Evolutionary conservation across 1,140 invertebrate species (phyloP).

Genomic region (Musca domestica): DNA sequence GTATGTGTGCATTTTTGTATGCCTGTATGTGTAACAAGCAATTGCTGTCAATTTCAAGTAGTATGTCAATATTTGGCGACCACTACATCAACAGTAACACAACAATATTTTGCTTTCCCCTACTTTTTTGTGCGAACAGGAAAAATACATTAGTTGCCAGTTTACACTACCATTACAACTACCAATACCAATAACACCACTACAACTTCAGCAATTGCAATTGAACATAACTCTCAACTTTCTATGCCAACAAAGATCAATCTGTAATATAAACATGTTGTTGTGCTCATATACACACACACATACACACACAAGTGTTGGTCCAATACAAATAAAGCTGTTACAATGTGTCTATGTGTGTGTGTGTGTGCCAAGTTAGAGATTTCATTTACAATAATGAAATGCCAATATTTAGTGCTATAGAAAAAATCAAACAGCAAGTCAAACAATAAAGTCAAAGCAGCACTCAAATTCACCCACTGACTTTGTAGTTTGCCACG

Average conservation of each 20-base stretch:
- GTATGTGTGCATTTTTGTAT: too few species aligned
- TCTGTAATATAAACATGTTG: too few species aligned
- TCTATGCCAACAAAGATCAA: too few species aligned
- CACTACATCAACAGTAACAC: constrained; percentile 9
- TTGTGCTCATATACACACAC: neutral
- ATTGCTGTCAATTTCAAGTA: constrained; percentile 20
- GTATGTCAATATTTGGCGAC: constrained; percentile 21
- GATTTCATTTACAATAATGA: constrained; percentile 23
- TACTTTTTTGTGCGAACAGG: too few species aligned
- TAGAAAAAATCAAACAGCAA: constrained; percentile 11
- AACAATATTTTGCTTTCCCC: neutral
- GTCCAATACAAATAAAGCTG: neutral
- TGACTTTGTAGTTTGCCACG: too few species aligned
- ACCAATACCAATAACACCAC: too few species aligned
- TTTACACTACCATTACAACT: too few species aligned
- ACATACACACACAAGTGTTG: neutral
- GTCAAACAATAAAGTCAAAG: too few species aligned
- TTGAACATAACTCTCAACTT: too few species aligned
- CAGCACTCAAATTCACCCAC: too few species aligned
- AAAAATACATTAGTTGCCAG: constrained; percentile 6
- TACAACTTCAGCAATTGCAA: too few species aligned
- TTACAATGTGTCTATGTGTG: neutral
- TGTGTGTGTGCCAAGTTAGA: neutral
- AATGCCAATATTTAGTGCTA: constrained; percentile 20
- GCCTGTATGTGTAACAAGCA: constrained; percentile 1